Percentiles rank a stretch among this genome's conserved stretches.
Conservation (phyloP, 2,888 invertebrate species). For the Arctia plantaginis region DNA sequence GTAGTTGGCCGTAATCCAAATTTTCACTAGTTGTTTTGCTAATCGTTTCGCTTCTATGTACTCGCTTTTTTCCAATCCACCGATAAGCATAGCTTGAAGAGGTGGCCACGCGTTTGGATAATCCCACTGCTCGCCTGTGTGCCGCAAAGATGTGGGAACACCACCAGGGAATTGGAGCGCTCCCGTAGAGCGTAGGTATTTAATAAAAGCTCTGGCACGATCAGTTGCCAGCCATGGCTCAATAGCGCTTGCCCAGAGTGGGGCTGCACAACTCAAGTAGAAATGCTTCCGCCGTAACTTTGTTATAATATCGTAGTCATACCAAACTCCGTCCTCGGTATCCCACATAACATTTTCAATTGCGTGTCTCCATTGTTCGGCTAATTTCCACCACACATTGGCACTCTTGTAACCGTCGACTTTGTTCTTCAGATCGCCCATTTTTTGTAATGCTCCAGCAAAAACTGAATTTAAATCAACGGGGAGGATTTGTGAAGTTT, state of each 20-base stretch:
- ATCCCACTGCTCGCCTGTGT: slow-evolving; percentile 92
- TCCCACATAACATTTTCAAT: slow-evolving; percentile 92
- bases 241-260: slow-evolving; percentile 90
- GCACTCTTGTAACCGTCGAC: slow-evolving; percentile 86
- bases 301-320: slow-evolving; percentile 90
- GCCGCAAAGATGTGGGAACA: slow-evolving; percentile 89
- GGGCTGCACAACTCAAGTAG: slow-evolving; percentile 90
- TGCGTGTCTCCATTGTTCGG: slow-evolving; percentile 87
- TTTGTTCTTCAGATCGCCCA: slow-evolving; percentile 87
- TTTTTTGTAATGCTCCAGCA: slow-evolving; percentile 89
- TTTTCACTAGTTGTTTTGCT: slow-evolving; percentile 88
- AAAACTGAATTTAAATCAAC: slow-evolving; percentile 94
- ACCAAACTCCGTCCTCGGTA: slow-evolving; percentile 91
- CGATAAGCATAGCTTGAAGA: slow-evolving; percentile 91
- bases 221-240: slow-evolving; percentile 73
- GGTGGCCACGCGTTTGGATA: slow-evolving; percentile 96
- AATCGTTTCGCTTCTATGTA: slow-evolving; percentile 86
- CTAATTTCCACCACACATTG: slow-evolving; percentile 86
- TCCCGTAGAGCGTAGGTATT: slow-evolving; percentile 84
- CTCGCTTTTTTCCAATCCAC: slow-evolving; percentile 88
- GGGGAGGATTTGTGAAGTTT: slow-evolving; percentile 90
- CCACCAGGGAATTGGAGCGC: slow-evolving; percentile 88
- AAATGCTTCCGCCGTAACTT: slow-evolving; percentile 88
- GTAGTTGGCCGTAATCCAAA: slow-evolving; percentile 90
- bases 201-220: slow-evolving; percentile 84